These are phyloP conservation scores for Takifugu flavidus DNA, from an alignment of 2,113 vertebrate species.

Conservation along the genomic window DNA sequence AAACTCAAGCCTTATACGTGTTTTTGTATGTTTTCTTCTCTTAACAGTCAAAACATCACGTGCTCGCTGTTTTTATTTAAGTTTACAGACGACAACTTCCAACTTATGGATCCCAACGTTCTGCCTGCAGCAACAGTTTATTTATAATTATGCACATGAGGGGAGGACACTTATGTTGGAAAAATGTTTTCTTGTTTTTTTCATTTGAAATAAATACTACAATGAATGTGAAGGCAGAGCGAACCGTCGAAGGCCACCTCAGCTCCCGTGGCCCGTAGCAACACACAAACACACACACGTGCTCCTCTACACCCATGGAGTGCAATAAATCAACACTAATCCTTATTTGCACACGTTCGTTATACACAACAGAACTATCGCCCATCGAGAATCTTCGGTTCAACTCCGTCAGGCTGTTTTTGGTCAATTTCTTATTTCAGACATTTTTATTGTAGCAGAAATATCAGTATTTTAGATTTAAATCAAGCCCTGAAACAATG, in stretches of 20 bases:
- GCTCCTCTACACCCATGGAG: conserved; percentile 18
- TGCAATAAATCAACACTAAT: conserved; percentile 28
- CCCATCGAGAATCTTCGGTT: neutral
- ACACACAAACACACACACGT: conserved; percentile 6
- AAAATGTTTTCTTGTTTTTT: neutral
- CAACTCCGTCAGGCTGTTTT: conserved; percentile 14
- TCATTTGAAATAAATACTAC: too few species aligned
- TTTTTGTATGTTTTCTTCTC: conserved; percentile 67
- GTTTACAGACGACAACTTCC: conserved; percentile 20
- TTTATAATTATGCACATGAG: conserved; percentile 54
- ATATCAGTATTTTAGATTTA: too few species aligned
- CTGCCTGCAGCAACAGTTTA: conserved; percentile 17
- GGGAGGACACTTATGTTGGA: conserved; percentile 9
- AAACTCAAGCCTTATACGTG: conserved; percentile 79
- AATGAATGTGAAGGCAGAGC: too few species aligned
- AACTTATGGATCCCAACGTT: neutral
- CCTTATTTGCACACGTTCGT: neutral
- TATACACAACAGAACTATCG: neutral
- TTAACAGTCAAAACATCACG: conserved; percentile 49
- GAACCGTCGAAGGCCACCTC: too few species aligned
- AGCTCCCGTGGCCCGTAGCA: too few species aligned
- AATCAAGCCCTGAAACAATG: neutral
- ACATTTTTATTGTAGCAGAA: too few species aligned
- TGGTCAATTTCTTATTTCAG: too few species aligned
- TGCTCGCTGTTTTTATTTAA: conserved; percentile 59